Percentiles rank a stretch among this genome's conserved stretches.
These are phyloP conservation scores for Cirrhinus molitorella DNA, from an alignment of 2,797 vertebrate species.

Conservation along the genomic window DNA sequence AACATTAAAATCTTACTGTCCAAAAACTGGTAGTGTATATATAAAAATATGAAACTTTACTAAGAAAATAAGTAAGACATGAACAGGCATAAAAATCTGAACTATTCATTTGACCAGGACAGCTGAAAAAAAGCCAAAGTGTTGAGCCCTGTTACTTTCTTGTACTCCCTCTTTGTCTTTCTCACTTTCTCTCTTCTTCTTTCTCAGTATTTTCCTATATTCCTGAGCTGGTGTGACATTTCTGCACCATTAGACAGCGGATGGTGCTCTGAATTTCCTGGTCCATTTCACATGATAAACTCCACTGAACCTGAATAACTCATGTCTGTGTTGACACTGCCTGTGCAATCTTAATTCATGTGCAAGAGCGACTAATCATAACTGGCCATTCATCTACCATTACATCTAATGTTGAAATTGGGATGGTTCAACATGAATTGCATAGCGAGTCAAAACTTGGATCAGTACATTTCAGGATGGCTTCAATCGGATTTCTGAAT, in stretches of 20 bases:
- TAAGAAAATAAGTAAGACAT: not conserved
- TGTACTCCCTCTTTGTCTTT: not conserved
- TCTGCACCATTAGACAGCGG: conserved; percentile 43
- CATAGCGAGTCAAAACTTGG: not conserved
- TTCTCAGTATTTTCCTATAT: conserved; percentile 29
- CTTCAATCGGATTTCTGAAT: conserved; percentile 7
- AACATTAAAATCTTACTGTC: too few species aligned
- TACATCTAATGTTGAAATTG: not conserved
- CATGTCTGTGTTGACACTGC: not conserved
- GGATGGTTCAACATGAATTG: not conserved
- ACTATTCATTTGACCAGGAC: not conserved
- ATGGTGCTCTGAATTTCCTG: conserved; percentile 33
- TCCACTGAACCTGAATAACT: conserved; percentile 27
- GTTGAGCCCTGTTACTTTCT: not conserved
- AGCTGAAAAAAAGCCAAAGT: not conserved
- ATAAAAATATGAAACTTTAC: not conserved
- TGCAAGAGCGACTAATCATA: not conserved
- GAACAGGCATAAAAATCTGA: not conserved
- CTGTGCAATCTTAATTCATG: conserved; percentile 21
- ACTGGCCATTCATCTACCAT: not conserved
- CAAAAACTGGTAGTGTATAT: too few species aligned
- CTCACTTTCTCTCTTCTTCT: not conserved
- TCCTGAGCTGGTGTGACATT: conserved; percentile 27
- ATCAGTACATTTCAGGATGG: not conserved
- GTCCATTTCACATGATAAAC: conserved; percentile 8